A percentile compares a stretch with the other conserved stretches of the same genome.
Conservation (phyloP, 2,888 invertebrate genomes). For the Xestoiulus laeticollis region DNA sequence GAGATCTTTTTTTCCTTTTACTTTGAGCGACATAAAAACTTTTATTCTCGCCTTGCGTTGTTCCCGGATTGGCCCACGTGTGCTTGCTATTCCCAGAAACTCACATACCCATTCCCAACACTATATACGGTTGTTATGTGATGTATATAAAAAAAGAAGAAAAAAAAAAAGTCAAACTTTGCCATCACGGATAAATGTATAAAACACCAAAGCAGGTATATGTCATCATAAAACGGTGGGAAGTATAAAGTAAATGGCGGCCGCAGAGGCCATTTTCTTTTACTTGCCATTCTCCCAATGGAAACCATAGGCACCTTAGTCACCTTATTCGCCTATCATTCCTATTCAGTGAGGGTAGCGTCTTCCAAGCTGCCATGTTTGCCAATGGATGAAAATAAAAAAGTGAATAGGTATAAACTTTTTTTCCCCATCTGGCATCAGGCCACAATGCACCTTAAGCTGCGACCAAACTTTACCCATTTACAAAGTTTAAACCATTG, state of each 20-base stretch:
- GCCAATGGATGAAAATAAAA: not conserved
- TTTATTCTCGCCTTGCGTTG: not conserved
- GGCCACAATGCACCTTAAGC: not conserved
- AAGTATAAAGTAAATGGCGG: not conserved
- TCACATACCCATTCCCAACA: not conserved
- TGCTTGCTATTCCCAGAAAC: not conserved
- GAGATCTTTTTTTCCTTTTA: constrained; percentile 9
- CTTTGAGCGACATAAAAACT: not conserved
- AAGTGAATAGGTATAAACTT: not conserved
- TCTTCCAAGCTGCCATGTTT: not conserved
- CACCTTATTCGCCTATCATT: not conserved
- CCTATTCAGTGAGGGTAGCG: not conserved
- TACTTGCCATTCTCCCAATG: not conserved
- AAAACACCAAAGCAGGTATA: not conserved
- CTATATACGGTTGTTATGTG: not conserved
- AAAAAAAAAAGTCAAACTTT: not conserved
- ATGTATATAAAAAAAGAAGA: not conserved
- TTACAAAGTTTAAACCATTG: not conserved
- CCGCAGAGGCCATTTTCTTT: not conserved
- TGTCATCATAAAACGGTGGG: constrained; percentile 9
- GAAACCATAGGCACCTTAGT: not conserved
- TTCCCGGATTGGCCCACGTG: not conserved
- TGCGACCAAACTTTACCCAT: not conserved
- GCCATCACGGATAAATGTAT: constrained; percentile 9
- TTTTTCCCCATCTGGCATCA: not conserved